Conservation (phyloP, 1,140 invertebrate species). For the Leptinotarsa texana region DNA sequence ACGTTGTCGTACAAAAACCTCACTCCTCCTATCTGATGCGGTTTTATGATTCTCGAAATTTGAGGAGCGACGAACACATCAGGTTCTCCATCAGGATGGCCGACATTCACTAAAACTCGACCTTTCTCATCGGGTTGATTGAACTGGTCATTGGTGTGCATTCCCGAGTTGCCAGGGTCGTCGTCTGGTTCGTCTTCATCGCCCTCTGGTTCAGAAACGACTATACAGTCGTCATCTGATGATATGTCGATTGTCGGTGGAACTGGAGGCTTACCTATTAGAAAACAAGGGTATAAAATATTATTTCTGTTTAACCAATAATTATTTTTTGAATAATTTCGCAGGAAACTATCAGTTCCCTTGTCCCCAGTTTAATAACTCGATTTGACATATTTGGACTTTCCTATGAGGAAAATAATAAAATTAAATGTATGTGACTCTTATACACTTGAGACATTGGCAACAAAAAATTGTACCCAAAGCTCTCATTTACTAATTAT, state of each 20-base stretch:
- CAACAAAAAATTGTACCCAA: too few species aligned
- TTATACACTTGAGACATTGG: too few species aligned
- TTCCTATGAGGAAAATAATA: too few species aligned
- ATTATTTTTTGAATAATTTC: too few species aligned
- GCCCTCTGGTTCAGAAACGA: conserved; percentile 72
- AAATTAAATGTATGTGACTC: too few species aligned
- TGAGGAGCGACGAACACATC: conserved; percentile 94
- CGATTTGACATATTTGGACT: too few species aligned
- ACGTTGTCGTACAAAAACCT: conserved; percentile 96
- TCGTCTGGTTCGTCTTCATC: conserved; percentile 64
- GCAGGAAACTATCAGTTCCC: too few species aligned
- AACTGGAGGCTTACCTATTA: conserved; percentile 40
- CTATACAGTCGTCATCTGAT: conserved; percentile 79
- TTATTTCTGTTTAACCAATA: neutral
- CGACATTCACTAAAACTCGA: conserved; percentile 91
- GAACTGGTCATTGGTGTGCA: conserved; percentile 89
- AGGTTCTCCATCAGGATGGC: conserved; percentile 89
- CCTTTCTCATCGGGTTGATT: conserved; percentile 92
- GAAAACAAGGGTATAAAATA: neutral
- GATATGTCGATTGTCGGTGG: conserved; percentile 70
- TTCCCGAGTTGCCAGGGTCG: conserved; percentile 65
- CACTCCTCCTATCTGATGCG: conserved; percentile 86
- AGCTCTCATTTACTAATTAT: too few species aligned
- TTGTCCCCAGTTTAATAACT: too few species aligned
- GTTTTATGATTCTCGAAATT: conserved; percentile 90